A percentile compares a stretch with the other conserved stretches of the same genome.
phyloP scores from a whole-genome alignment of 2,888 invertebrate species.

The Anoncus sp. region DNA sequence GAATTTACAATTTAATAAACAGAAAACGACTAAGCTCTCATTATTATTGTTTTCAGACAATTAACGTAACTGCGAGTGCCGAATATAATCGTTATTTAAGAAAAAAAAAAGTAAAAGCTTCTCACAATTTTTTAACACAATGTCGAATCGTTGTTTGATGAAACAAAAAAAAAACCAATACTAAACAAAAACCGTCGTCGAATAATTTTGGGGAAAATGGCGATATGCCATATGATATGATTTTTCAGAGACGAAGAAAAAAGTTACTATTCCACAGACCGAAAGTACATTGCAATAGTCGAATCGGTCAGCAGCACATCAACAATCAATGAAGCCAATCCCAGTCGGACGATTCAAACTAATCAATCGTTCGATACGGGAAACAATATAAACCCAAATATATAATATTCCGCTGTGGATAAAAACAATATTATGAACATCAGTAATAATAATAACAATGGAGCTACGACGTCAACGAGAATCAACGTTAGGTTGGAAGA shows the following conservation, averaged over 20 bases:
- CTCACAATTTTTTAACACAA: not conserved
- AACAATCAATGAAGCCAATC: slow-evolving; percentile 77
- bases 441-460: slow-evolving; percentile 44
- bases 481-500: slow-evolving; percentile 67
- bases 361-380: slow-evolving; percentile 81
- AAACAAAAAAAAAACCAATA: not conserved
- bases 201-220: slow-evolving; percentile 40
- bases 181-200: slow-evolving; percentile 84
- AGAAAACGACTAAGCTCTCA: slow-evolving; percentile 16
- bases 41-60: slow-evolving; percentile 47
- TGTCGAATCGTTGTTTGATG: not conserved
- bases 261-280: slow-evolving; percentile 93
- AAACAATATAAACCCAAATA: slow-evolving; percentile 79
- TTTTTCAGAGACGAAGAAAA: slow-evolving; percentile 88
- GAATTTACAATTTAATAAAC: not conserved
- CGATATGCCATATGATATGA: slow-evolving; percentile 43
- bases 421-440: slow-evolving; percentile 79
- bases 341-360: slow-evolving; percentile 82
- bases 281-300: slow-evolving; percentile 93
- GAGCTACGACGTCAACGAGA: slow-evolving; percentile 68
- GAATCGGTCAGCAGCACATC: slow-evolving; percentile 81
- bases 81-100: slow-evolving; percentile 2
- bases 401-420: slow-evolving; percentile 76
- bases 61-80: slow-evolving; percentile 4
- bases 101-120: not conserved